A percentile compares a stretch with the other conserved stretches of the same genome.
These are phyloP conservation scores for Rhogogaster chlorosoma DNA, from an alignment of 2,888 invertebrate genomes.

Conservation along the genomic window DNA sequence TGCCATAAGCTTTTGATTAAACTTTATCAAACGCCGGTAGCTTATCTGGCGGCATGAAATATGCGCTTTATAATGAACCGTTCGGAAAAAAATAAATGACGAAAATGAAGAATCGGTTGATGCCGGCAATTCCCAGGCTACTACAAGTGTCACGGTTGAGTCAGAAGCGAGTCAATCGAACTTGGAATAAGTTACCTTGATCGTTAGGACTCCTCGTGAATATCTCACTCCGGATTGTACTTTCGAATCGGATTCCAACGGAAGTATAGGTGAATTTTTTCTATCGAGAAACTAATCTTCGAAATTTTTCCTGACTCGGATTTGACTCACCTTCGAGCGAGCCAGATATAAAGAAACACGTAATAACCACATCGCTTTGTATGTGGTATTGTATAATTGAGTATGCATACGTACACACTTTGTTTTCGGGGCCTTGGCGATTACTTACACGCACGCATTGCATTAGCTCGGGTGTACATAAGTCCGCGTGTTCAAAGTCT, in stretches of 20 bases:
- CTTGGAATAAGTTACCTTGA: neutral
- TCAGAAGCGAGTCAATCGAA: neutral
- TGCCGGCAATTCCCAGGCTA: neutral
- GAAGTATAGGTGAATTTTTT: neutral
- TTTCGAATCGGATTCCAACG: neutral
- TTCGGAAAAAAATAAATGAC: neutral
- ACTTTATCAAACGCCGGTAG: neutral
- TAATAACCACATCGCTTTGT: neutral
- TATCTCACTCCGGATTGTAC: neutral
- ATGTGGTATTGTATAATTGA: neutral
- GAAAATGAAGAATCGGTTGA: neutral
- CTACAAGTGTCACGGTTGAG: neutral
- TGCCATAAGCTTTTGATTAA: neutral
- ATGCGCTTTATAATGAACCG: neutral
- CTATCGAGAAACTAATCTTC: neutral
- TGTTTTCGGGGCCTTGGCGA: slow-evolving; percentile 28
- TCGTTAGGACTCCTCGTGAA: neutral
- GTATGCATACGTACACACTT: neutral
- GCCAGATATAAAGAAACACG: neutral
- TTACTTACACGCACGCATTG: neutral
- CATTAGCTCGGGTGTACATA: neutral
- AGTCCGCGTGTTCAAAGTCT: neutral
- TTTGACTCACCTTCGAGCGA: neutral
- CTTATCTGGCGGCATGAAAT: neutral
- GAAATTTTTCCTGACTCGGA: neutral